These are phyloP conservation scores for Formica aserva DNA, from an alignment of 2,888 invertebrate species.

Conservation along the genomic window DNA sequence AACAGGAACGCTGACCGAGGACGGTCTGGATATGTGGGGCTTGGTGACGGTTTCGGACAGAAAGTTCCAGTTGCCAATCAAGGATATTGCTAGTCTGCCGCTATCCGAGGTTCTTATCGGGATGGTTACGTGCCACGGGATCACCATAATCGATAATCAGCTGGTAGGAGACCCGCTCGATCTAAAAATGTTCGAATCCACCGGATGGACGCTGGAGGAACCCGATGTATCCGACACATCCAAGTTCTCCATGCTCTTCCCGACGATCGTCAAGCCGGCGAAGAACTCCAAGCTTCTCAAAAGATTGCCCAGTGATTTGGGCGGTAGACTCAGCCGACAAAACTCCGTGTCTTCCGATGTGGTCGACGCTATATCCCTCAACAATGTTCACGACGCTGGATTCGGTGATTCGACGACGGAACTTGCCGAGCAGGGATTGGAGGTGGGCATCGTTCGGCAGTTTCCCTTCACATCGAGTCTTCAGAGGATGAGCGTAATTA, in stretches of 20 bases:
- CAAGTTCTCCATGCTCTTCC: constrained; percentile 95
- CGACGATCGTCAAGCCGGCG: constrained; percentile 92
- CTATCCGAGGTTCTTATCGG: constrained; percentile 89
- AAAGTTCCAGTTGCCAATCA: constrained; percentile 85
- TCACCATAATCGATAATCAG: constrained; percentile 95
- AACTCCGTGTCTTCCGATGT: constrained; percentile 80
- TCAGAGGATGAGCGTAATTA: constrained; percentile 96
- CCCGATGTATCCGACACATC: constrained; percentile 93
- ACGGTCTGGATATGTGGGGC: constrained; percentile 98
- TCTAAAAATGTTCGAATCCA: constrained; percentile 98
- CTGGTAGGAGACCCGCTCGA: constrained; percentile 98
- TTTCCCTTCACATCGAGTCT: constrained; percentile 95
- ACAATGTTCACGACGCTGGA: constrained; percentile 73
- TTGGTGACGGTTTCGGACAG: constrained; percentile 90
- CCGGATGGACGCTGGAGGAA: constrained; percentile 96
- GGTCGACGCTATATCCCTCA: constrained; percentile 79
- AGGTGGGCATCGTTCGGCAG: constrained; percentile 94
- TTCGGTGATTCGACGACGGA: constrained; percentile 77
- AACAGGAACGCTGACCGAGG: constrained; percentile 98
- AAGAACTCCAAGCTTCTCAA: constrained; percentile 73
- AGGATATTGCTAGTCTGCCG: constrained; percentile 86
- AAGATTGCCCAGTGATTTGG: constrained; percentile 66
- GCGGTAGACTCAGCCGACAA: constrained; percentile 72
- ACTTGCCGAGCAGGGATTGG: constrained; percentile 84
- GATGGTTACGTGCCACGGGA: constrained; percentile 97